A percentile compares a stretch with the other conserved stretches of the same genome.
Conservation (phyloP, 1,140 invertebrate species). For the Brachionus koreanus region DNA sequence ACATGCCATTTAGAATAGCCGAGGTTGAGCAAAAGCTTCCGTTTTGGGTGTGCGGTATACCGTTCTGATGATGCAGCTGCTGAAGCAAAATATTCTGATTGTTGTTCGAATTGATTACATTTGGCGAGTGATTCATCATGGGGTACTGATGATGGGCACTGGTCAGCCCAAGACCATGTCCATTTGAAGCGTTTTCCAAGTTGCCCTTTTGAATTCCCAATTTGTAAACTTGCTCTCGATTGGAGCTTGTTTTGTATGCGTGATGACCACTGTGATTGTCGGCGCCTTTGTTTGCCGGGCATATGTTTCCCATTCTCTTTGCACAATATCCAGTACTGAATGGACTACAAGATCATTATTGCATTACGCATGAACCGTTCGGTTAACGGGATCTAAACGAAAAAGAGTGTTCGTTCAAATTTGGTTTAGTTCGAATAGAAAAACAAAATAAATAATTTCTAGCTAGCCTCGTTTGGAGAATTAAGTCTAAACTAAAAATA, state of each 20-base stretch:
- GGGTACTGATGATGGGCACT: constrained; percentile 2
- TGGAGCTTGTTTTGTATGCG: not conserved
- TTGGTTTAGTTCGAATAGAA: not conserved
- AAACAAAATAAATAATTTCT: constrained; percentile 18
- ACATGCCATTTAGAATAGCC: constrained; percentile 28
- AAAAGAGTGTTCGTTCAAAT: not conserved
- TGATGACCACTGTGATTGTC: not conserved
- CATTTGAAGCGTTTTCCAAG: not conserved
- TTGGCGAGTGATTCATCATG: not conserved
- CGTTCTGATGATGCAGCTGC: constrained; percentile 21
- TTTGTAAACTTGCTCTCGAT: constrained; percentile 27
- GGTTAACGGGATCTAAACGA: not conserved
- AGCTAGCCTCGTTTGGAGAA: not conserved
- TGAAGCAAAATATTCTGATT: not conserved
- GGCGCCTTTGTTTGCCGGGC: constrained; percentile 36
- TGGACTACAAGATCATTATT: not conserved
- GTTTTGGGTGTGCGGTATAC: not conserved
- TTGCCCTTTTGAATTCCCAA: constrained; percentile 23
- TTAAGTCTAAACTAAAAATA: constrained; percentile 20
- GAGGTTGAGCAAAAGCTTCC: constrained; percentile 15
- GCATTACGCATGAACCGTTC: not conserved
- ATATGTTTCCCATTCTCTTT: constrained; percentile 40
- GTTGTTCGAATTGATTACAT: not conserved
- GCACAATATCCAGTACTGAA: not conserved
- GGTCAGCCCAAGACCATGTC: not conserved